Evolutionary conservation across 2,113 vertebrate species (phyloP).

Genomic region (Onychostruthus taczanowskii): DNA sequence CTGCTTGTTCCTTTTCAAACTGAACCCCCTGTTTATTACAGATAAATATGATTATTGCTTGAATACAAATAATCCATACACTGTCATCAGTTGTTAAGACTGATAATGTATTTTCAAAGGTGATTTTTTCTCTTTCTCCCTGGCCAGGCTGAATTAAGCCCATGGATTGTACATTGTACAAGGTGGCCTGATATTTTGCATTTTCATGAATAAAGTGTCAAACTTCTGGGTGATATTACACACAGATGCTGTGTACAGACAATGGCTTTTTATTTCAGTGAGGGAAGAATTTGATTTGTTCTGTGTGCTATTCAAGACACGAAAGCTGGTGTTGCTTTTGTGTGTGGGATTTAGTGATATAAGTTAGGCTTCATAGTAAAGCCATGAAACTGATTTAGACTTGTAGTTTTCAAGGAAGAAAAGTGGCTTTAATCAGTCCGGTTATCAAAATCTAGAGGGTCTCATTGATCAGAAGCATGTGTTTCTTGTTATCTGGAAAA

Average conservation of each 20-base stretch:
- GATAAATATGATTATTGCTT: not conserved
- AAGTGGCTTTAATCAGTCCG: not conserved
- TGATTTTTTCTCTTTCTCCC: not conserved
- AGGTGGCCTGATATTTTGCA: not conserved
- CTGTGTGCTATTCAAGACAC: not conserved
- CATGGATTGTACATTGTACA: accelerated
- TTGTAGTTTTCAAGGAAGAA: not conserved
- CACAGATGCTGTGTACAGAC: not conserved
- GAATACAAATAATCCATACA: not conserved
- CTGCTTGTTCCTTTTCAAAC: not conserved
- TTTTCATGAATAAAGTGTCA: not conserved
- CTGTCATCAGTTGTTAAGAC: not conserved
- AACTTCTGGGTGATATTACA: not conserved
- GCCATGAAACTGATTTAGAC: not conserved
- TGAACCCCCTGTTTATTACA: not conserved
- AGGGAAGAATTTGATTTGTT: not conserved
- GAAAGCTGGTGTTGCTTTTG: not conserved
- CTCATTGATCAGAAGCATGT: not conserved
- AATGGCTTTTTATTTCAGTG: not conserved
- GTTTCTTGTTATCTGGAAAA: not conserved
- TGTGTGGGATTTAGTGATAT: not conserved
- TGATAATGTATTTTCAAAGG: not conserved
- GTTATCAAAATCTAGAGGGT: not conserved
- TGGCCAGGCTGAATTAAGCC: not conserved
- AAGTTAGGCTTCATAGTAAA: not conserved